phyloP scores from a whole-genome alignment of 2,797 vertebrate species.

The Pagetopsis macropterus region DNA sequence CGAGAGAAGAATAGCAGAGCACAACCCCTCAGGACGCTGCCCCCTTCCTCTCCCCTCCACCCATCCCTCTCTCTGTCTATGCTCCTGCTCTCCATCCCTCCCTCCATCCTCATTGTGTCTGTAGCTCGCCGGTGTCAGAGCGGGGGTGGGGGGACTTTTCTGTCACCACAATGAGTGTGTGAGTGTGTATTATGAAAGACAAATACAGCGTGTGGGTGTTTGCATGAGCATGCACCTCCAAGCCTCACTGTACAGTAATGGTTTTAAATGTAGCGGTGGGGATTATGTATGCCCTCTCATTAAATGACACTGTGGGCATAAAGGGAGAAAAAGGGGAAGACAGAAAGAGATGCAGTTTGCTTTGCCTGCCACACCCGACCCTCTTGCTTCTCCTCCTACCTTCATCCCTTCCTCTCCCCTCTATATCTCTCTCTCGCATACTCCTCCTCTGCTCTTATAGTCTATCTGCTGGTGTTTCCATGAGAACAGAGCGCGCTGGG shows the following conservation, averaged over 20 bases:
- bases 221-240: constrained; percentile 65
- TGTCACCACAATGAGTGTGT: constrained; percentile 58
- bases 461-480: constrained; percentile 84
- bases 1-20: constrained; percentile 53
- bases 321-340: constrained; percentile 19
- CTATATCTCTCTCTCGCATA: constrained; percentile 25
- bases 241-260: constrained; percentile 52
- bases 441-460: constrained; percentile 70
- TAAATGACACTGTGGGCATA: constrained; percentile 63
- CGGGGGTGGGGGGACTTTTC: constrained; percentile 77
- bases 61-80: constrained; percentile 22
- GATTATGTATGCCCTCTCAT: constrained; percentile 64
- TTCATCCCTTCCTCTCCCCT: constrained; percentile 50
- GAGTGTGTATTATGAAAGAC: constrained; percentile 64
- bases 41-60: constrained; percentile 12
- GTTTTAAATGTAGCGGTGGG: constrained; percentile 62
- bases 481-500: constrained; percentile 82
- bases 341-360: constrained; percentile 48
- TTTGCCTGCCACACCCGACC: constrained; percentile 77
- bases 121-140: constrained; percentile 65
- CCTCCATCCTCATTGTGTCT: constrained; percentile 68
- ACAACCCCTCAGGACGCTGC: constrained; percentile 42
- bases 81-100: constrained; percentile 40
- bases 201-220: constrained; percentile 75
- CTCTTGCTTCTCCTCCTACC: constrained; percentile 60